A percentile compares a stretch with the other conserved stretches of the same genome.
Evolutionary conservation across 2,888 invertebrate species (phyloP).

Genomic region (Venustoraphidia nigricollis): DNA sequence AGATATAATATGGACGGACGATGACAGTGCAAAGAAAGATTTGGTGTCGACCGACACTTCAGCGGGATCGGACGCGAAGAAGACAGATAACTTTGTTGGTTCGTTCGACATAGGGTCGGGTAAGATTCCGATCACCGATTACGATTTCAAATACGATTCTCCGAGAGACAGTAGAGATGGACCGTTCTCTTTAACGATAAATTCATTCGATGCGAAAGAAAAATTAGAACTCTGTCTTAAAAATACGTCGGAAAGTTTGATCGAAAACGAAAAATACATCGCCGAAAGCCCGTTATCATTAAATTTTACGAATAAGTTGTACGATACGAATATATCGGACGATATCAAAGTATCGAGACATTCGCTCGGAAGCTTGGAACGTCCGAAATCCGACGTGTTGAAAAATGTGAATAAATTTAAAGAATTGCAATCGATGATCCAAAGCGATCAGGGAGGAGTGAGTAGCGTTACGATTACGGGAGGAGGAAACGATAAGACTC

Average conservation of each 20-base stretch:
- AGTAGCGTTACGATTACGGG: conserved; percentile 11
- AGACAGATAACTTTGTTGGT: too few species aligned
- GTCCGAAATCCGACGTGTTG: conserved; percentile 44
- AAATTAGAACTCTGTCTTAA: conserved; percentile 5
- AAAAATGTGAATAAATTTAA: conserved; percentile 26
- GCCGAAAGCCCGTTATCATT: conserved; percentile 13
- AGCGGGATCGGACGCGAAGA: too few species aligned
- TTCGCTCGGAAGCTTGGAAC: conserved; percentile 43
- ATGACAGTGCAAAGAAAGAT: too few species aligned
- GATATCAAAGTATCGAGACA: conserved; percentile 46
- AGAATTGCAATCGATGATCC: conserved; percentile 8
- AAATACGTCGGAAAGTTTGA: conserved; percentile 6
- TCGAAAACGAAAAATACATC: conserved; percentile 2
- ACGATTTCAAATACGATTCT: too few species aligned
- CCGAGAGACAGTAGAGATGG: too few species aligned
- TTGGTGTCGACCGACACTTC: too few species aligned
- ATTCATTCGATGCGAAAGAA: conserved; percentile 2
- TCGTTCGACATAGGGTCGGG: too few species aligned
- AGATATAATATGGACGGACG: too few species aligned
- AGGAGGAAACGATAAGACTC: conserved; percentile 22
- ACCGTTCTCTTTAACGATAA: too few species aligned
- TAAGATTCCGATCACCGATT: too few species aligned
- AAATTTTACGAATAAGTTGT: conserved; percentile 19
- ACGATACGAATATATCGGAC: conserved; percentile 45
- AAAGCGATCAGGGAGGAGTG: conserved; percentile 10